A percentile compares a stretch with the other conserved stretches of the same genome.
phyloP scores from a whole-genome alignment of 2,888 invertebrate species.

The Hetaerina titia region DNA sequence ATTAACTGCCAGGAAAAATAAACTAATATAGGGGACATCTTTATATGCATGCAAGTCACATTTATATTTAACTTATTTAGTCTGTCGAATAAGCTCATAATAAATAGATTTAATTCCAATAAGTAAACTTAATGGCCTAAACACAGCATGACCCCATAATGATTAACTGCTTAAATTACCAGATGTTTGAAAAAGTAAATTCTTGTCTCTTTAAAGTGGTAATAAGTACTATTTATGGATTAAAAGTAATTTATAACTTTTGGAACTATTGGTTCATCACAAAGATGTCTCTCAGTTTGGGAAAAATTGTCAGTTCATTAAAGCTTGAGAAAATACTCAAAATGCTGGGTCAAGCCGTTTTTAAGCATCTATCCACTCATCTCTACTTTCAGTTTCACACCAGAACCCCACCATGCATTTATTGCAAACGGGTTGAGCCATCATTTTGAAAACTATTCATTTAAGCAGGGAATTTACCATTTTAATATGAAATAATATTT shows the following conservation, averaged over 20 bases:
- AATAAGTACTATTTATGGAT: background rate
- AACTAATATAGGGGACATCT: slow-evolving; percentile 8
- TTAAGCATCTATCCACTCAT: background rate
- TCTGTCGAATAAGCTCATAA: slow-evolving; percentile 42
- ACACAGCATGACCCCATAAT: slow-evolving; percentile 52
- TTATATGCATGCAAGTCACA: slow-evolving; percentile 60
- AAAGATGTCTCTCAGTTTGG: slow-evolving; percentile 21
- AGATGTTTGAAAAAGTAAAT: slow-evolving; percentile 25
- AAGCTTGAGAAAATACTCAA: slow-evolving; percentile 5
- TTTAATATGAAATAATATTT: slow-evolving; percentile 55
- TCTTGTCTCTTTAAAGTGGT: slow-evolving; percentile 48
- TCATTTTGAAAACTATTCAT: slow-evolving; percentile 54
- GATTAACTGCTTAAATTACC: slow-evolving; percentile 40
- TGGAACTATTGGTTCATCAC: background rate
- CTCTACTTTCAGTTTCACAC: background rate
- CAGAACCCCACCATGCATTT: slow-evolving; percentile 18
- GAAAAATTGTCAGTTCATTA: background rate
- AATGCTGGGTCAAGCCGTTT: slow-evolving; percentile 61
- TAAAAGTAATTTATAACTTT: background rate
- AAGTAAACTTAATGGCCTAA: slow-evolving; percentile 54
- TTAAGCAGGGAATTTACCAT: slow-evolving; percentile 40
- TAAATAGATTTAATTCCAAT: slow-evolving; percentile 54
- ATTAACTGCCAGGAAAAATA: slow-evolving; percentile 43
- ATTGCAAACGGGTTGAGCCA: slow-evolving; percentile 48
- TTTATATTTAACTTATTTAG: slow-evolving; percentile 57